Percentiles rank a stretch among this genome's conserved stretches.
phyloP scores from a whole-genome alignment of 2,113 vertebrate species.

The Trochalopteron elliotii region DNA sequence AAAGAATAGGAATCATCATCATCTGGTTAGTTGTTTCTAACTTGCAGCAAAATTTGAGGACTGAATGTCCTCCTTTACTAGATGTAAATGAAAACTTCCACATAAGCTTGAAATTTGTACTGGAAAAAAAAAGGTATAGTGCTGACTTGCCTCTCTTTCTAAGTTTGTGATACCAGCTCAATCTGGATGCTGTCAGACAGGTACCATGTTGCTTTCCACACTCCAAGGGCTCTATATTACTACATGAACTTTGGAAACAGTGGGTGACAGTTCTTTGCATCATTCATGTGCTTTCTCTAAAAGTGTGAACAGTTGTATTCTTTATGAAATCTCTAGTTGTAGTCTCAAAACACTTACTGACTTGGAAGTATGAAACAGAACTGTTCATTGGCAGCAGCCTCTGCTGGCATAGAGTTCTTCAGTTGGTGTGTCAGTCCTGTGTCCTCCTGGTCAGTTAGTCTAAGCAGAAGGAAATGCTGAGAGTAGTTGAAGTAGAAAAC shows the following conservation, averaged over 20 bases:
- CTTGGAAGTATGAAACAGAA: background rate
- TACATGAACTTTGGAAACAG: background rate
- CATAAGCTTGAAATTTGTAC: background rate
- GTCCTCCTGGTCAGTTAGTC: background rate
- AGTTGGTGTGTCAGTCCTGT: rapidly evolving
- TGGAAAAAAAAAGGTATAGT: background rate
- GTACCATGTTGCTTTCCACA: background rate
- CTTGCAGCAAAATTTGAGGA: background rate
- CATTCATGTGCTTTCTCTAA: background rate
- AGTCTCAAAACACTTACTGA: background rate
- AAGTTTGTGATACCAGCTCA: background rate
- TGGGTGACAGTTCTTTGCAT: background rate
- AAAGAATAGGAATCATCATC: background rate
- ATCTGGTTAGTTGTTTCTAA: background rate
- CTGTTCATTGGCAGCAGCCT: background rate
- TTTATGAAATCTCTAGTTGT: background rate
- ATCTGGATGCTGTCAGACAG: background rate
- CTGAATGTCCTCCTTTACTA: background rate
- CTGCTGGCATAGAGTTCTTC: background rate
- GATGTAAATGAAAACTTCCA: background rate
- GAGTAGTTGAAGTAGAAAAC: background rate
- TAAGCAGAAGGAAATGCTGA: background rate
- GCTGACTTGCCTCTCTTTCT: background rate
- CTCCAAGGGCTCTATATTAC: background rate
- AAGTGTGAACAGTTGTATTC: background rate